Evolutionary conservation across 2,113 vertebrate species (phyloP).

Genomic region (Zosterops borbonicus): DNA sequence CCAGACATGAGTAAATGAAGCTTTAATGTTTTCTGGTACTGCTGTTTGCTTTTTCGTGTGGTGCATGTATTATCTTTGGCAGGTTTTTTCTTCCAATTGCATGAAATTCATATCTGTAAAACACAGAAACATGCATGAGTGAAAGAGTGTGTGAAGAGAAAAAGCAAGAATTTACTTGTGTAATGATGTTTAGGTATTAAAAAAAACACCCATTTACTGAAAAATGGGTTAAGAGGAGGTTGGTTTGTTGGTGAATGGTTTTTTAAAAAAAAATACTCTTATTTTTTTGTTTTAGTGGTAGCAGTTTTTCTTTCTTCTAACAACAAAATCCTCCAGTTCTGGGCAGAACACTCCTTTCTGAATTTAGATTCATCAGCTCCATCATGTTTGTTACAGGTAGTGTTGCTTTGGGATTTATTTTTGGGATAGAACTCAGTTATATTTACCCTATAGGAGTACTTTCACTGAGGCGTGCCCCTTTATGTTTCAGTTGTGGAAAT

Average conservation of each 20-base stretch:
- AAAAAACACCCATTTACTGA: neutral
- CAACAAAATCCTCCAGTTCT: neutral
- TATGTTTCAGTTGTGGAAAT: neutral
- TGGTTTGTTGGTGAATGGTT: neutral
- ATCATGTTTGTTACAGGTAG: neutral
- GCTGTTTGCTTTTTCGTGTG: neutral
- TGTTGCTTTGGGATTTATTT: neutral
- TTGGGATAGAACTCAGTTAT: neutral
- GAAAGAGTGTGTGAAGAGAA: neutral
- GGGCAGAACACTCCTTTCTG: neutral
- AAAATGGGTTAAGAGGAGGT: neutral
- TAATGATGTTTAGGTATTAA: neutral
- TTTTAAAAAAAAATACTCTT: neutral
- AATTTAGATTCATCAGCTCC: neutral
- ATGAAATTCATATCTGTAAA: neutral
- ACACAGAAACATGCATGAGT: neutral
- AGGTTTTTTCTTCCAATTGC: accelerated
- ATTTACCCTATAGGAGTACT: neutral
- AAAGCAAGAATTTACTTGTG: neutral
- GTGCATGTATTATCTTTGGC: accelerated
- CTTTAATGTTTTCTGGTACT: neutral
- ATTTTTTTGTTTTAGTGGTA: neutral
- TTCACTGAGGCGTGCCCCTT: neutral
- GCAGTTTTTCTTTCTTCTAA: neutral
- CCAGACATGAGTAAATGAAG: neutral